Percentiles rank a stretch among this genome's conserved stretches.
Conservation (phyloP, 2,888 invertebrate species). For the Drosophila parthenogenetica region DNA sequence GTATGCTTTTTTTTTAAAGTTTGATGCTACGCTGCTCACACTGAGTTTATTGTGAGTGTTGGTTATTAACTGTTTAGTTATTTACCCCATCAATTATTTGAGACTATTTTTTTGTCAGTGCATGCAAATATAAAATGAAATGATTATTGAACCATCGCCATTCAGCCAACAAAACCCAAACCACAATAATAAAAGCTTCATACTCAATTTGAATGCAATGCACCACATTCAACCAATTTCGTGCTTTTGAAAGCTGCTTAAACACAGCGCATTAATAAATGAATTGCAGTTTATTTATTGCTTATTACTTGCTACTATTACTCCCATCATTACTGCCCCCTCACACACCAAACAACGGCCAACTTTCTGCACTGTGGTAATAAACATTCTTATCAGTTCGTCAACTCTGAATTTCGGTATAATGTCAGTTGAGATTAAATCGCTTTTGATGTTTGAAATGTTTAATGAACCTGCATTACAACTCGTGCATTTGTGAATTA, state of each 20-base stretch:
- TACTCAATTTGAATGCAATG: neutral
- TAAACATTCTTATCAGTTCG: constrained; percentile 43
- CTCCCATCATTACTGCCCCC: constrained; percentile 4
- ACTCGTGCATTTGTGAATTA: constrained; percentile 16
- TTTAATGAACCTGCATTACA: constrained; percentile 28
- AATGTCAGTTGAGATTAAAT: constrained; percentile 46
- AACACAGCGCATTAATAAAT: constrained; percentile 58
- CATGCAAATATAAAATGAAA: constrained; percentile 11
- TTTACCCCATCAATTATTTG: no score
- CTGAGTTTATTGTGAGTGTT: no score
- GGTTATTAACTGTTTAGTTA: no score
- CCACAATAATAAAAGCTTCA: neutral
- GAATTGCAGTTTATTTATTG: constrained; percentile 58
- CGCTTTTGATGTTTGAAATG: constrained; percentile 27
- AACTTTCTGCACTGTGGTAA: constrained; percentile 35
- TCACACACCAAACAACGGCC: neutral
- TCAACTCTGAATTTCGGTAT: constrained; percentile 42
- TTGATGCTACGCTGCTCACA: no score
- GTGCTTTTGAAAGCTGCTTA: constrained; percentile 27
- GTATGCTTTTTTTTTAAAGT: no score
- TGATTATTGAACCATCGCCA: constrained; percentile 14
- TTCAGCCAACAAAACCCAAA: neutral
- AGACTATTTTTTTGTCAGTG: no score
- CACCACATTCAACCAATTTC: constrained; percentile 1
- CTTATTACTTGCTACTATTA: constrained; percentile 38